These are phyloP conservation scores for Embiotoca jacksoni DNA, from an alignment of 2,113 vertebrate species.

Conservation along the genomic window DNA sequence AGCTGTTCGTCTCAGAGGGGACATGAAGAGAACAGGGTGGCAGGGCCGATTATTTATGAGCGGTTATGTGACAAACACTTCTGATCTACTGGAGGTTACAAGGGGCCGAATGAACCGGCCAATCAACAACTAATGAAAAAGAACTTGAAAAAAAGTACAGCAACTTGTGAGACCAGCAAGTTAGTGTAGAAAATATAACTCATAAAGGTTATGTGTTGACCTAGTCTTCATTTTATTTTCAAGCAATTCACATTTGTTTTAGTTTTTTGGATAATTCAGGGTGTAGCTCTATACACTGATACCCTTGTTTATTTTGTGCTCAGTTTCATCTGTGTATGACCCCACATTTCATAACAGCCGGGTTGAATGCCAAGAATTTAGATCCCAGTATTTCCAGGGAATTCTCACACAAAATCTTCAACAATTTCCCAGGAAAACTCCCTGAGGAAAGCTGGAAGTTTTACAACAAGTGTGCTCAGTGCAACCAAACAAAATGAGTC, in stretches of 20 bases:
- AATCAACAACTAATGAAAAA: slow-evolving; percentile 41
- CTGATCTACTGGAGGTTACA: slow-evolving; percentile 62
- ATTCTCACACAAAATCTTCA: neutral
- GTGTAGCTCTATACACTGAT: no score
- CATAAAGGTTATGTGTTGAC: neutral
- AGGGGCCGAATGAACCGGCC: slow-evolving; percentile 55
- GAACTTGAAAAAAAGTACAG: slow-evolving; percentile 13
- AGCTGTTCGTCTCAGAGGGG: slow-evolving; percentile 40
- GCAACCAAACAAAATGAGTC: no score
- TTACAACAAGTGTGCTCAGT: no score
- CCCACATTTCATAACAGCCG: neutral
- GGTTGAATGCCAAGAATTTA: neutral
- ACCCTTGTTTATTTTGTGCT: no score
- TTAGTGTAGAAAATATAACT: neutral
- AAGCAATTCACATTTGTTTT: no score
- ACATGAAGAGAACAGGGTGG: slow-evolving; percentile 38
- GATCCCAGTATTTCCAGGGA: neutral
- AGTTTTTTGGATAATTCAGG: no score
- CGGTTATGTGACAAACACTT: slow-evolving; percentile 65
- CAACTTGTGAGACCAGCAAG: slow-evolving; percentile 2
- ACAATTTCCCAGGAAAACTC: neutral
- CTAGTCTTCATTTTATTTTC: no score
- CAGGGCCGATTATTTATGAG: slow-evolving; percentile 76
- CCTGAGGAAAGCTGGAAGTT: no score
- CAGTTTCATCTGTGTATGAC: neutral